phyloP scores from a whole-genome alignment of 2,888 invertebrate genomes.

The Amphipyra berbera region DNA sequence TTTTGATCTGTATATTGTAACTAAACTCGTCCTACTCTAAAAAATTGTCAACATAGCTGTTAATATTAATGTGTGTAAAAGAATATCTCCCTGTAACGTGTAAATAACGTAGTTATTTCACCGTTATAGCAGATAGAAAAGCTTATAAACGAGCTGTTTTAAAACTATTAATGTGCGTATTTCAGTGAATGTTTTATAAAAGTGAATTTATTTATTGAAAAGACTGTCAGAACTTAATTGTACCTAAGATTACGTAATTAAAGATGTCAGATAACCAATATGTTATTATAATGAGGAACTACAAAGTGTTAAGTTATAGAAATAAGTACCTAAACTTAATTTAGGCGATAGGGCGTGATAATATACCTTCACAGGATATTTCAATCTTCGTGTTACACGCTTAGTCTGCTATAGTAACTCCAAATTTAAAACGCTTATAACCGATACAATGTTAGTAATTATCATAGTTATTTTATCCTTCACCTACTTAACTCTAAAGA shows the following conservation, averaged over 20 bases:
- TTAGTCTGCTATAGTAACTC: conserved; percentile 40
- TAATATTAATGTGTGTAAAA: conserved; percentile 41
- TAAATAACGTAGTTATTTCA: conserved; percentile 52
- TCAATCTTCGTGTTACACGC: conserved; percentile 23
- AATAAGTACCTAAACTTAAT: conserved; percentile 42
- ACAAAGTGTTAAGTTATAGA: conserved; percentile 36
- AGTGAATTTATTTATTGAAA: conserved; percentile 71
- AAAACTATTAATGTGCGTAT: conserved; percentile 44
- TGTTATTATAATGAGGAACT: conserved; percentile 51
- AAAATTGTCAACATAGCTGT: conserved; percentile 31
- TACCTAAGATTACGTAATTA: conserved; percentile 55
- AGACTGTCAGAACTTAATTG: conserved; percentile 70
- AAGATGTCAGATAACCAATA: conserved; percentile 54
- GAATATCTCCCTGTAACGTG: conserved; percentile 29
- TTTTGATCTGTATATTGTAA: conserved; percentile 48
- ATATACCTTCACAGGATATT: conserved; percentile 7
- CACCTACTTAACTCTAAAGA: conserved; percentile 14
- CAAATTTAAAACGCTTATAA: conserved; percentile 45
- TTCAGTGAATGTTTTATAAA: conserved; percentile 56
- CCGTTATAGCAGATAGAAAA: conserved; percentile 34
- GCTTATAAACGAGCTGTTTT: conserved; percentile 37
- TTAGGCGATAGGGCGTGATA: conserved; percentile 16
- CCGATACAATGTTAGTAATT: conserved; percentile 32
- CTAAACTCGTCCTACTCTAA: conserved; percentile 52
- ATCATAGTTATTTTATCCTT: conserved; percentile 34